phyloP scores from a whole-genome alignment of 2,888 invertebrate genomes.

The Tenthredo distinguenda region DNA sequence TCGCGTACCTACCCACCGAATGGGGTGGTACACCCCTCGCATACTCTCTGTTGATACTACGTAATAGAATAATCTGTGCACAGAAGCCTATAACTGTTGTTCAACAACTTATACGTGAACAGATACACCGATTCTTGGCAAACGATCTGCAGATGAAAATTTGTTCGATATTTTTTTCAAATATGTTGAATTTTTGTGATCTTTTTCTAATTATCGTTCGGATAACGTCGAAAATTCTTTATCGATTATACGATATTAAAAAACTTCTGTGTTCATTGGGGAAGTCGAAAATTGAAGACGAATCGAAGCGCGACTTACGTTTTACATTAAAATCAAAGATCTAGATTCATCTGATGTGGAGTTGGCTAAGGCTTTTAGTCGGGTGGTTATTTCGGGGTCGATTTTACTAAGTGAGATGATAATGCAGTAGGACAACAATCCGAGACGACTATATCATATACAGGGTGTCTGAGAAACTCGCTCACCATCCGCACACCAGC shows the following conservation, averaged over 20 bases:
- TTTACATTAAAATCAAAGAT: neutral
- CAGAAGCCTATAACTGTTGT: constrained; percentile 28
- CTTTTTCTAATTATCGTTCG: no score
- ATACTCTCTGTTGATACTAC: constrained; percentile 68
- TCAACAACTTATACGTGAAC: neutral
- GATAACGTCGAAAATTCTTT: no score
- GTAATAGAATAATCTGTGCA: constrained; percentile 75
- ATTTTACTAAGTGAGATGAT: constrained; percentile 71
- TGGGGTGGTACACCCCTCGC: constrained; percentile 60
- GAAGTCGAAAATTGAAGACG: no score
- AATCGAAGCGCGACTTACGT: neutral
- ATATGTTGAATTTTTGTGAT: no score
- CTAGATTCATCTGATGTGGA: neutral
- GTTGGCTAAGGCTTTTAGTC: constrained; percentile 62
- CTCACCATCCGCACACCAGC: no score
- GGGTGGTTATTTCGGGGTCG: constrained; percentile 59
- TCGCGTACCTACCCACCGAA: constrained; percentile 75
- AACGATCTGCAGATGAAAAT: neutral
- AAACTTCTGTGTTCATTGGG: no score
- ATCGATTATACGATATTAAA: no score
- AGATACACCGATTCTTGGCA: neutral
- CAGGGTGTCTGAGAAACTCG: neutral
- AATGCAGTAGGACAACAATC: constrained; percentile 68
- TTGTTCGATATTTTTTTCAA: no score
- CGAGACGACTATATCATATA: neutral